Percentiles rank a stretch among this genome's conserved stretches.
These are phyloP conservation scores for Poeciliopsis presidionis DNA, from an alignment of 2,797 vertebrate genomes.

Conservation along the genomic window DNA sequence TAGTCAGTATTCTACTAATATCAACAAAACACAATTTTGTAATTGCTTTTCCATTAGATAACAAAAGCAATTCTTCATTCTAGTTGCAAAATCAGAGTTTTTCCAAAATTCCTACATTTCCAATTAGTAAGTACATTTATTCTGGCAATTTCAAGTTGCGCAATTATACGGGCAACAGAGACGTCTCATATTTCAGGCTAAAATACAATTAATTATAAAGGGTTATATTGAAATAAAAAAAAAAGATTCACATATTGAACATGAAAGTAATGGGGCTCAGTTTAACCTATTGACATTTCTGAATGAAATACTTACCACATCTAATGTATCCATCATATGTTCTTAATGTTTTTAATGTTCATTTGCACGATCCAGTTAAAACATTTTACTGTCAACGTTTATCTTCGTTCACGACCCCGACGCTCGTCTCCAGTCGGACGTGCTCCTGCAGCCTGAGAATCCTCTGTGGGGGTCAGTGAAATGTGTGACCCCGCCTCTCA, in stretches of 20 bases:
- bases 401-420: too few relatives aligned
- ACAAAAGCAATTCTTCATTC: too few relatives aligned
- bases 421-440: too few relatives aligned
- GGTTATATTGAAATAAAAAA: not conserved
- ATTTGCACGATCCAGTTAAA: not conserved
- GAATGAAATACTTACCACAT: not conserved
- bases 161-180: not conserved
- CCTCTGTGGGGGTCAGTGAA: not conserved
- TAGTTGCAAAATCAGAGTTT: too few relatives aligned
- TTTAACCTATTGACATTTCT: not conserved
- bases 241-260: not conserved
- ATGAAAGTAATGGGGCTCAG: not conserved
- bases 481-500: not conserved
- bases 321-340: not conserved
- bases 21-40: too few relatives aligned
- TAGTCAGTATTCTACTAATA: too few relatives aligned
- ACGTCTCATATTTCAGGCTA: not conserved
- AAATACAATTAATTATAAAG: not conserved
- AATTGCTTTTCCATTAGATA: too few relatives aligned
- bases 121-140: too few relatives aligned
- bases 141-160: too few relatives aligned
- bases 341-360: not conserved
- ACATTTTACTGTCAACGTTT: not conserved
- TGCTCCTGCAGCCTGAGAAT: not conserved
- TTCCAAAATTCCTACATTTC: too few relatives aligned